A percentile compares a stretch with the other conserved stretches of the same genome.
Evolutionary conservation across 2,888 invertebrate species (phyloP).

Genomic region (Himalopsyche tibetana): DNA sequence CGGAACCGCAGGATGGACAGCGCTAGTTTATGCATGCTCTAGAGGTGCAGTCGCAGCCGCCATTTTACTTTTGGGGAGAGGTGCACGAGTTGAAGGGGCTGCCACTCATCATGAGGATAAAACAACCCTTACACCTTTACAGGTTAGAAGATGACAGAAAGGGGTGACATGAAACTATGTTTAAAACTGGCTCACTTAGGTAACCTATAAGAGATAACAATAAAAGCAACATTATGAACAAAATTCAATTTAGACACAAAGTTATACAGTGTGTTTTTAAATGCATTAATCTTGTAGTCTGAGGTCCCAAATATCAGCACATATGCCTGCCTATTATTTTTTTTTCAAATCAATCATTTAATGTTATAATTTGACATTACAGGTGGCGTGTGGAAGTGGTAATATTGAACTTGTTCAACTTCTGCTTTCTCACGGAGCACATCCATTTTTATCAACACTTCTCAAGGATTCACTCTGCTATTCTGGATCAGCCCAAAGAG

Average conservation of each 20-base stretch:
- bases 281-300: not conserved
- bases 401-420: slow-evolving; percentile 88
- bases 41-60: slow-evolving; percentile 79
- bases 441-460: slow-evolving; percentile 91
- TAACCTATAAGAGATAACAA: too few relatives aligned
- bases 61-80: slow-evolving; percentile 85
- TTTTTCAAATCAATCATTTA: not conserved
- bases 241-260: too few relatives aligned
- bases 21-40: slow-evolving; percentile 86
- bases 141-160: slow-evolving; percentile 73
- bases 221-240: too few relatives aligned
- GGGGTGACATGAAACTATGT: not conserved
- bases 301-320: too few relatives aligned
- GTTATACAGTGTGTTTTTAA: not conserved
- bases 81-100: slow-evolving; percentile 91
- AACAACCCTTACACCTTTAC: slow-evolving; percentile 91
- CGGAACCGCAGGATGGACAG: slow-evolving; percentile 82
- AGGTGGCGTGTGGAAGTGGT: slow-evolving; percentile 88
- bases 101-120: slow-evolving; percentile 89
- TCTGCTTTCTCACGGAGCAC: slow-evolving; percentile 89
- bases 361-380: slow-evolving; percentile 60
- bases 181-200: too few relatives aligned
- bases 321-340: too few relatives aligned
- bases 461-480: slow-evolving; percentile 90
- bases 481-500: slow-evolving; percentile 89